Conservation (phyloP, 2,888 invertebrate genomes). For the Diarsia rubi region DNA sequence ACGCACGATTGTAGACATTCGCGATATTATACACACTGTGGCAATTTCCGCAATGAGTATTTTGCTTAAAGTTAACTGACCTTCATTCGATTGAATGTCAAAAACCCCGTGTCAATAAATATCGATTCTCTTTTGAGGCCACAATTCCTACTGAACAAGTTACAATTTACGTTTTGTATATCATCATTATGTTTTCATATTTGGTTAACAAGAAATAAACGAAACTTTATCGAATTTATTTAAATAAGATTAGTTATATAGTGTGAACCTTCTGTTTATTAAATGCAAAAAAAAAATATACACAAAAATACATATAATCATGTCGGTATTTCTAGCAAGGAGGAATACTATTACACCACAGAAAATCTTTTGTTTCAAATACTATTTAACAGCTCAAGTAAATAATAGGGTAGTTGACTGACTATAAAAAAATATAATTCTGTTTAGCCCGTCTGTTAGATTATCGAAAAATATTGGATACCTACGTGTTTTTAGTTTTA, state of each 20-base stretch:
- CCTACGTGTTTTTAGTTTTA: too few species aligned
- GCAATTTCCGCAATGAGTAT: constrained; percentile 75
- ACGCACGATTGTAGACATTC: constrained; percentile 47
- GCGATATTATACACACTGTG: constrained; percentile 66
- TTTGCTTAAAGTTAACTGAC: constrained; percentile 78
- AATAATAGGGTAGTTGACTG: too few species aligned
- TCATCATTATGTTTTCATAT: constrained; percentile 1
- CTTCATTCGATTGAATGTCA: constrained; percentile 74
- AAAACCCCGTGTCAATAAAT: constrained; percentile 66
- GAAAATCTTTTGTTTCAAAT: constrained; percentile 11
- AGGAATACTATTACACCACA: not conserved
- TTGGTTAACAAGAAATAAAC: not conserved
- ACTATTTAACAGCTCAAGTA: too few species aligned
- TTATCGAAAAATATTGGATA: too few species aligned
- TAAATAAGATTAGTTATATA: not conserved
- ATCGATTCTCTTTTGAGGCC: constrained; percentile 60
- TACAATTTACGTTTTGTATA: constrained; percentile 4
- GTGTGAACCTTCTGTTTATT: not conserved
- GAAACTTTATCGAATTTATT: not conserved
- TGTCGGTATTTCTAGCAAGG: not conserved
- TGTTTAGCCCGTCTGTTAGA: too few species aligned
- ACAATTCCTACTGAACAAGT: constrained; percentile 45
- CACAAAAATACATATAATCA: not conserved
- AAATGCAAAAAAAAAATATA: not conserved
- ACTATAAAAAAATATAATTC: too few species aligned